Conservation (phyloP, 2,113 vertebrate species). For the Podilymbus podiceps region DNA sequence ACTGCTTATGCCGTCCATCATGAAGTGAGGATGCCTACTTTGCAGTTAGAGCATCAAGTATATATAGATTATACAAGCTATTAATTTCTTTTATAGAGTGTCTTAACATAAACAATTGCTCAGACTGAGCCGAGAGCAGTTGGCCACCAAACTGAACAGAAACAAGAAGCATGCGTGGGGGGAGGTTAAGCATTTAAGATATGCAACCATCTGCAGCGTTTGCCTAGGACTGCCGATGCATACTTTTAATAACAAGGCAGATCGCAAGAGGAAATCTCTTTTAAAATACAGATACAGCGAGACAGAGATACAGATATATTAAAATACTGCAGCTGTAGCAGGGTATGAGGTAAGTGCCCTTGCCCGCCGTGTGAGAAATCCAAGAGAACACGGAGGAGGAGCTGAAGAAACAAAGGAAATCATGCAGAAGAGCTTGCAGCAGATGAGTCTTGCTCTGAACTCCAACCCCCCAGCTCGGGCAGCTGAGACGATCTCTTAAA, state of each 20-base stretch:
- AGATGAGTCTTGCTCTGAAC: not conserved
- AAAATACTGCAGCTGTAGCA: not conserved
- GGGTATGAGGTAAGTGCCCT: not conserved
- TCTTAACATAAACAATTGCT: constrained; percentile 61
- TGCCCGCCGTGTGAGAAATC: not conserved
- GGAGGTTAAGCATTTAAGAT: constrained; percentile 45
- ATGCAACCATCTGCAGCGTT: constrained; percentile 43
- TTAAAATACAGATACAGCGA: not conserved
- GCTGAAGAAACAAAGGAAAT: constrained; percentile 30
- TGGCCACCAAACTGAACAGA: constrained; percentile 50
- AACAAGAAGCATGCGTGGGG: constrained; percentile 22
- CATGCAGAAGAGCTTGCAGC: not conserved
- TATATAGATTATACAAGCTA: not conserved
- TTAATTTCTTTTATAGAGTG: not conserved
- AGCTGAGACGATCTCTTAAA: not conserved
- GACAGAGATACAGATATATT: not conserved
- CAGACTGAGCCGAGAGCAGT: constrained; percentile 59
- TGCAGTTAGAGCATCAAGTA: not conserved
- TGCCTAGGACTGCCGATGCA: not conserved
- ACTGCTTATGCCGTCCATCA: not conserved
- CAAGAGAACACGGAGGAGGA: not conserved
- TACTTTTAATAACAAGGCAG: not conserved
- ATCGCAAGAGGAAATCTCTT: not conserved
- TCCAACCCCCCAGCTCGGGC: not conserved
- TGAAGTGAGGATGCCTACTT: not conserved